Base-by-base conservation (phyloP, 2,888 invertebrate genomes). In the Napeogenes inachia region DNA sequence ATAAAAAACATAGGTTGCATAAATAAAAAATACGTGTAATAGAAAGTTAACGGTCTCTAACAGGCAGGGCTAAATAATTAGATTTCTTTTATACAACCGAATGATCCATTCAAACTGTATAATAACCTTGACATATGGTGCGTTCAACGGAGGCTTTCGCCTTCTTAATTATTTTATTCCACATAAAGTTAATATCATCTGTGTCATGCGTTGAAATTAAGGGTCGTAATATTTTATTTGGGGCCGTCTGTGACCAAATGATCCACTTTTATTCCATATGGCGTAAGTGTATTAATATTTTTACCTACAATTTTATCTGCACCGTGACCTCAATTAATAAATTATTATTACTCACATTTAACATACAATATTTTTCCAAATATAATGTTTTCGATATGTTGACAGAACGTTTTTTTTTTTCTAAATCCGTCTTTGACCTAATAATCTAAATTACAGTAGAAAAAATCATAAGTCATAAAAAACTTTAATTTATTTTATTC, bases 41-140 rank as follows among this genome's bases (percentile, higher is more conserved):
- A 42, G 42, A 73, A 75, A 76, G 75, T 73, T 79, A 77, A 79
- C 77, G 77, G 77, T 72, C 69, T 75, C 73, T 75, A 75, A 73
- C 73, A 75, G 70, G 70, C 68, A 73, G 74, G 71, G 72, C 74
- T 71, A 73, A 78, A 80, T 81, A 80, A 85, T 83, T 83, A 76
- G 81, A 82, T 82, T 83, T 82, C 73, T 75, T 76, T 73, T 65
- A 75, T 75, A 78, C 81, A 81, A 81, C 60, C 45, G 45, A 64
- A 81, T 75, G 74, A 73, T 73, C 71, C 70, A 78, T 83, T 83
- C 78, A 80, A 70, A 66, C 65, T 68, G 71, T 68, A 79, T 82
- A 85, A 87, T 82, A 73, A 78, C 73, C 73, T 68, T 65, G 69
- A 75, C 87, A 87, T 85, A 84, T 87, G 86, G 80, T 60, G 64